Evolutionary conservation across 2,888 invertebrate genomes (phyloP).

Genomic region (Mythimna impura): DNA sequence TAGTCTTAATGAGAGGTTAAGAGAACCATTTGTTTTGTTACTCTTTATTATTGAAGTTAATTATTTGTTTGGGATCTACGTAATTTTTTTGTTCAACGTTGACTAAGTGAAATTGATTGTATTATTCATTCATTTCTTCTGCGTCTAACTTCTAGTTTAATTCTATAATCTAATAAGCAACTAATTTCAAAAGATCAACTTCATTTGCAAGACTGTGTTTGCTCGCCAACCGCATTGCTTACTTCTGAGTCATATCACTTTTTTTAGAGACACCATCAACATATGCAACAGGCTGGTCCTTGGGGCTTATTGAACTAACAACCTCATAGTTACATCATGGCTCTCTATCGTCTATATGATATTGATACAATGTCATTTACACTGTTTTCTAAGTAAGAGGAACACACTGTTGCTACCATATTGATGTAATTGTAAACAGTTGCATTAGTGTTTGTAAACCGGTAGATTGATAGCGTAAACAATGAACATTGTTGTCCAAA

Average conservation of each 20-base stretch:
- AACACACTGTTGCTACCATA: slow-evolving; percentile 19
- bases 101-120: neutral
- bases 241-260: neutral
- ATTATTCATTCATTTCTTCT: neutral
- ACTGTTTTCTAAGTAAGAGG: slow-evolving; percentile 23
- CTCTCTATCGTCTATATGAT: slow-evolving; percentile 14
- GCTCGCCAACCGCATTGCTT: neutral
- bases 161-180: neutral
- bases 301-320: neutral
- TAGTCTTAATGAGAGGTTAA: neutral
- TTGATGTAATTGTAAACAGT: slow-evolving; percentile 24
- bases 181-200: neutral
- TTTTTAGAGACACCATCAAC: neutral
- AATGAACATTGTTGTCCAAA: slow-evolving; percentile 59
- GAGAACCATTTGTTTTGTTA: slow-evolving; percentile 6
- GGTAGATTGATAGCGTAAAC: slow-evolving; percentile 41
- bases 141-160: neutral
- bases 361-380: slow-evolving; percentile 21
- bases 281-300: neutral
- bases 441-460: slow-evolving; percentile 33
- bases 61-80: neutral
- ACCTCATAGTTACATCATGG: too few species aligned
- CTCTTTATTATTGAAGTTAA: slow-evolving; percentile 1
- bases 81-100: neutral
- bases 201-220: neutral